Evolutionary conservation across 2,113 vertebrate species (phyloP), one percentile per base, ranked within the genome.

Genomic region (Emberiza fucata): DNA sequence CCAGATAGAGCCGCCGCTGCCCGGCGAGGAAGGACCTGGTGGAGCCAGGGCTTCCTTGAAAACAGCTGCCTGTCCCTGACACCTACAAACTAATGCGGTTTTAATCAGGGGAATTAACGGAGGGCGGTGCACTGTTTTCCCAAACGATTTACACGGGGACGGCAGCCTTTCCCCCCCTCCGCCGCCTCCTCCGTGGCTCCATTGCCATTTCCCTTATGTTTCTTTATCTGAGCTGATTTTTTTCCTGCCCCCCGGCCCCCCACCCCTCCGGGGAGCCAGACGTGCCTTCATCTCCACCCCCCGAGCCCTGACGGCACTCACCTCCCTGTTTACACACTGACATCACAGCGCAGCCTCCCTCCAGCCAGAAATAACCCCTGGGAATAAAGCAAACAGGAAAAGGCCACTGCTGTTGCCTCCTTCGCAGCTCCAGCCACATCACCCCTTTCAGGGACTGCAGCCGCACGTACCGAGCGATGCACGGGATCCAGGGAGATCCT

Each of bases 21-120:
- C 92, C 86, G 84, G 92, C 86, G 94, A 91, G 97, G 96, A 98
- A 97, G 97, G 98, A 96, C 98, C 98, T 94, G 81, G 70, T 97
- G 98, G 98, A 99, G 99, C 99, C 98, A 97, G 92, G 96, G 97
- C 98, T 98, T 98, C 99, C 99, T 98, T 97, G 97, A 96, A 98
- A 98, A 98, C 94, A 98, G 98, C 97, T 96, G 97, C 96, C 97
- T 97, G 96, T 97, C 95, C 96, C 98, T 97, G 97, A 98, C 98
- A 98, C 97, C 98, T 98, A 97, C 97, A 94, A 97, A 97, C 97
- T 97, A 97, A 98, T 97, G 97, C 88, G 79, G 82, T 82, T 98
- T 97, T 98, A 98, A 98, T 98, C 98, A 97, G 97, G 94, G 93
- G 98, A 97, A 97, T 98, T 98, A 97, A 94, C 68, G 45, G 79